A percentile compares a stretch with the other conserved stretches of the same genome.
Conservation (phyloP, 2,888 invertebrate species). For the Rotaria sp. region DNA sequence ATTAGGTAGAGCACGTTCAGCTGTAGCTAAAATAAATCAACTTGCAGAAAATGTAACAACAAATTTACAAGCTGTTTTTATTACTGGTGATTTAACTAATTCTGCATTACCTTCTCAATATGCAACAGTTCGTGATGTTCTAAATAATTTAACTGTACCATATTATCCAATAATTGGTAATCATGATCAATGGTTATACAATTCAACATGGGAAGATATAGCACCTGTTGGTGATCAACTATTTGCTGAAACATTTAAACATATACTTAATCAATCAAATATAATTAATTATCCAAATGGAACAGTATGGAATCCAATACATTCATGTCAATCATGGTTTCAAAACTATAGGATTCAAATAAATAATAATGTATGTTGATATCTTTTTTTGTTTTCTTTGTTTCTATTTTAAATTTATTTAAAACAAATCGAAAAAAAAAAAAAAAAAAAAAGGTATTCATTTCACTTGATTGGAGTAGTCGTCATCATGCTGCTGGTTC, state of each 20-base stretch:
- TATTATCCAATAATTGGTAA: constrained; percentile 28
- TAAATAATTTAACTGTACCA: constrained; percentile 10
- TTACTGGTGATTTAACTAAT: neutral
- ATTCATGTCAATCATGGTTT: constrained; percentile 7
- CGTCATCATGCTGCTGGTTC: neutral
- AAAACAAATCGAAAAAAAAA: too few relatives aligned
- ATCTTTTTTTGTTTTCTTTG: too few relatives aligned
- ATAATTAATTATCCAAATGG: constrained; percentile 21
- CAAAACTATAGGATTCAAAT: constrained; percentile 19
- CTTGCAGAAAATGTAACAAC: neutral
- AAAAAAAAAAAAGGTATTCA: neutral
- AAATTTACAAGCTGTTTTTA: constrained; percentile 19
- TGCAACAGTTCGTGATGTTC: neutral
- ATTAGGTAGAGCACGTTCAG: neutral
- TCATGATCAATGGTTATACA: constrained; percentile 23
- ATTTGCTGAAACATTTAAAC: constrained; percentile 7
- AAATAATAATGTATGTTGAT: neutral
- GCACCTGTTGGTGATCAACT: constrained; percentile 21
- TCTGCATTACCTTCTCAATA: neutral
- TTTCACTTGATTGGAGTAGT: constrained; percentile 17
- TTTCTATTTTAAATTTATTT: too few relatives aligned
- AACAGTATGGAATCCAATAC: neutral
- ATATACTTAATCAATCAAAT: neutral
- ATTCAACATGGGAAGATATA: neutral
- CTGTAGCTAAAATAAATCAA: neutral